These are phyloP conservation scores for Cyanistes caeruleus DNA, from an alignment of 2,113 vertebrate species.

Conservation along the genomic window DNA sequence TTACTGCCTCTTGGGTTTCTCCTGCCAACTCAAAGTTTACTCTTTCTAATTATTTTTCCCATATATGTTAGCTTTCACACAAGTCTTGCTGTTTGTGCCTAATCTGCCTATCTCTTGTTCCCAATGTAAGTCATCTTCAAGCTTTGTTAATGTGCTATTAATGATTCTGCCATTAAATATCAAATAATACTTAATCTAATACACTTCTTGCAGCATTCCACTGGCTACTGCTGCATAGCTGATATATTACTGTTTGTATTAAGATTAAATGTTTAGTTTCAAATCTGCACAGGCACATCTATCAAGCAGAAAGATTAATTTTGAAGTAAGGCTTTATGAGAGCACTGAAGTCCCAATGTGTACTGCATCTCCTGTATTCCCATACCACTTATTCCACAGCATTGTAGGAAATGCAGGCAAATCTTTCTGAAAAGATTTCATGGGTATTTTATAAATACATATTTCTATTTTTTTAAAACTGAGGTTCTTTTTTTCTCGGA, in stretches of 20 bases:
- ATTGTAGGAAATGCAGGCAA: neutral
- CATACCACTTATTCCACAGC: neutral
- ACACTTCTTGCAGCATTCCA: neutral
- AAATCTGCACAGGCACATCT: neutral
- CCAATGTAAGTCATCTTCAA: neutral
- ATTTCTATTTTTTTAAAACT: neutral
- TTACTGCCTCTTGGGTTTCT: constrained; percentile 40
- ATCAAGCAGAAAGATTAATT: constrained; percentile 31
- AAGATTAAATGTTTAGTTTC: constrained; percentile 36
- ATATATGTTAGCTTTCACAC: neutral
- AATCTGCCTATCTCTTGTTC: neutral
- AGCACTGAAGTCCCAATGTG: neutral
- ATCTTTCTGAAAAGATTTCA: neutral
- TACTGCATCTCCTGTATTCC: neutral
- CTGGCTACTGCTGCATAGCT: neutral
- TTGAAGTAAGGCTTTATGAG: constrained; percentile 4
- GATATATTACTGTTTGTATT: constrained; percentile 21
- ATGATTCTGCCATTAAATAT: constrained; percentile 25
- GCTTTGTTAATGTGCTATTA: constrained; percentile 29
- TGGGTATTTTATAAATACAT: neutral
- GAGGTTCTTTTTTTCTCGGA: neutral
- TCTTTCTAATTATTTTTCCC: constrained; percentile 41
- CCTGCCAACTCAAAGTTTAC: constrained; percentile 30
- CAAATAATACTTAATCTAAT: constrained; percentile 47
- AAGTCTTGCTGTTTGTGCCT: neutral